Conservation (phyloP, 2,888 invertebrate genomes). For the Ashinkailepas kermadecensis region DNA sequence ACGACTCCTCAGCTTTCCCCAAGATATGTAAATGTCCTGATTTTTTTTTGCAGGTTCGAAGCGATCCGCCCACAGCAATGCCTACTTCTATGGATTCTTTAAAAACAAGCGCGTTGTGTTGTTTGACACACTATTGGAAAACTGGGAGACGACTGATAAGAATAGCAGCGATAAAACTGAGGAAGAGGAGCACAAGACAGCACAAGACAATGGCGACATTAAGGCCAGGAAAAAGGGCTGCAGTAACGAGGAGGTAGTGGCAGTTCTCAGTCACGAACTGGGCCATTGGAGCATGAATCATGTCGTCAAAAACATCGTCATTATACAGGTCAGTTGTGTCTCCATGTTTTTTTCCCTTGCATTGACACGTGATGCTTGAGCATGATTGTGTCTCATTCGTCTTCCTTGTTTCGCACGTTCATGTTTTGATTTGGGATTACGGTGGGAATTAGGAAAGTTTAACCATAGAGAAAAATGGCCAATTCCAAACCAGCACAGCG, state of each 20-base stretch:
- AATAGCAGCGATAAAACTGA: constrained; percentile 37
- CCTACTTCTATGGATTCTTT: constrained; percentile 95
- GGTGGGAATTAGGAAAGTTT: too few relatives aligned
- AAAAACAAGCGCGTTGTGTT: constrained; percentile 95
- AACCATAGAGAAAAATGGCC: too few relatives aligned
- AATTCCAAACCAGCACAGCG: too few relatives aligned
- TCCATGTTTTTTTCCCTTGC: too few relatives aligned
- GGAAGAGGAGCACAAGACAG: constrained; percentile 17
- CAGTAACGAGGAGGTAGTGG: constrained; percentile 83
- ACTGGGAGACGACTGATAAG: constrained; percentile 21
- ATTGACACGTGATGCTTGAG: too few relatives aligned
- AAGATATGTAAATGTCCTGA: background rate
- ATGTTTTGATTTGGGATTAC: too few relatives aligned
- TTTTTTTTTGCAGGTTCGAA: constrained; percentile 67
- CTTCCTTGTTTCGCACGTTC: too few relatives aligned
- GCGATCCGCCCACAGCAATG: constrained; percentile 94
- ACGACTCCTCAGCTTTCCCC: too few relatives aligned
- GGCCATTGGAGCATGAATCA: constrained; percentile 96
- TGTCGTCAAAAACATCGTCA: constrained; percentile 70
- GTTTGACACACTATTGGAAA: constrained; percentile 78
- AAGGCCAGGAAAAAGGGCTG: constrained; percentile 55
- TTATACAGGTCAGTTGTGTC: constrained; percentile 58
- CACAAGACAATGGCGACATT: constrained; percentile 38
- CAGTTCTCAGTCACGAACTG: constrained; percentile 90
- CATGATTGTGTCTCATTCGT: too few relatives aligned